A percentile compares a stretch with the other conserved stretches of the same genome.
These are phyloP conservation scores for Lytechinus variegatus DNA, from an alignment of 35 echinoderm and acorn worm species.

Conservation along the genomic window DNA sequence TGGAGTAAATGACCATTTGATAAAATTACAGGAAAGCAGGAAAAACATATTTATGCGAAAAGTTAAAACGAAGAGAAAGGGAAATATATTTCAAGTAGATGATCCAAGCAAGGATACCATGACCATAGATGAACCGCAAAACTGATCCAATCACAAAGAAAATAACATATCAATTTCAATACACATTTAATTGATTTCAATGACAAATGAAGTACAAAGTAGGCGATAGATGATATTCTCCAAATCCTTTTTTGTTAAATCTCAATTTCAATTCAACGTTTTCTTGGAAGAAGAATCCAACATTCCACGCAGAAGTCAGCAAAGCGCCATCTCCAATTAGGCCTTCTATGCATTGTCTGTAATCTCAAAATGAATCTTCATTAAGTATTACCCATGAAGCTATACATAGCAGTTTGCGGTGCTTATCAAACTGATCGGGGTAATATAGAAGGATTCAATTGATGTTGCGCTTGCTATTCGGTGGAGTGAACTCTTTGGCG, in stretches of 20 bases:
- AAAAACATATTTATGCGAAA: too few species aligned
- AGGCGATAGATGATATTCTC: too few species aligned
- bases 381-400: background rate
- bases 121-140: background rate
- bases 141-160: background rate
- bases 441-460: background rate
- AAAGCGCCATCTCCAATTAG: background rate
- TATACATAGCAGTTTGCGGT: background rate
- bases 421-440: background rate
- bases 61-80: too few species aligned
- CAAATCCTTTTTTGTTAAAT: background rate
- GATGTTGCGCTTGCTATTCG: background rate
- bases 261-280: background rate
- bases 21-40: too few species aligned
- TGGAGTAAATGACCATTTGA: too few species aligned
- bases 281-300: background rate
- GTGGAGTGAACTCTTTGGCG: background rate
- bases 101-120: background rate
- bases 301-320: background rate
- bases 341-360: background rate
- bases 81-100: background rate
- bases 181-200: background rate
- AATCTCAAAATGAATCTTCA: background rate
- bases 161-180: background rate
- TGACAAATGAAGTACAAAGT: background rate